A percentile compares a stretch with the other conserved stretches of the same genome.
Conservation (phyloP, 2,113 vertebrate species). For the Macaca fascicularis region T2T-MFA8v1.1 NC_088389.1:104278001-104278500, state of each 20-base stretch:
- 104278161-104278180: conserved; percentile 63
- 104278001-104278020: not conserved
- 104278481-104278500: conserved; percentile 15
- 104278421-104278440: conserved; percentile 66
- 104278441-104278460: conserved; percentile 77
- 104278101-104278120: not conserved
- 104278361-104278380: conserved; percentile 87
- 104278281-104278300: conserved; percentile 77
- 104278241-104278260: conserved; percentile 74
- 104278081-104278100: not conserved
- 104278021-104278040: conserved; percentile 12
- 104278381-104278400: conserved; percentile 83
- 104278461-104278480: conserved; percentile 62
- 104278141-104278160: not conserved
- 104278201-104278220: conserved; percentile 76
- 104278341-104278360: conserved; percentile 86
- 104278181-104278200: conserved; percentile 58
- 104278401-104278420: conserved; percentile 67
- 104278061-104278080: conserved; percentile 35
- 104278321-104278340: conserved; percentile 90
- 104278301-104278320: conserved; percentile 86
- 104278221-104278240: conserved; percentile 75
- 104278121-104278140: not conserved
- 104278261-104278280: conserved; percentile 66
- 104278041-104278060: not conserved